These are phyloP conservation scores for crab-eating macaque (Macaca fascicularis) DNA, from an alignment of 2,113 vertebrate genomes.

Conservation along the genomic window T2T-MFA8v1.1 NC_088378.1:87501001-87501500, in stretches of 20 bases:
- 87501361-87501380: neutral
- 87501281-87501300: neutral
- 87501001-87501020: neutral
- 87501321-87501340: neutral
- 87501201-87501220: neutral
- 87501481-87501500: neutral
- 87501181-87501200: neutral
- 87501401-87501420: neutral
- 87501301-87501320: neutral
- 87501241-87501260: neutral
- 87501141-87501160: too few species aligned
- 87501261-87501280: neutral
- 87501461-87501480: neutral
- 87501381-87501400: neutral
- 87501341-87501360: neutral
- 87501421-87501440: neutral
- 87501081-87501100: neutral
- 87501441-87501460: neutral
- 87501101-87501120: neutral
- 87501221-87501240: neutral
- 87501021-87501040: neutral
- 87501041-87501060: neutral
- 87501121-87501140: too few species aligned
- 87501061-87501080: neutral
- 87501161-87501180: too few species aligned